These are phyloP conservation scores for Proctacanthus coquilletti DNA, from an alignment of 1,140 invertebrate species.

Conservation along the genomic window DNA sequence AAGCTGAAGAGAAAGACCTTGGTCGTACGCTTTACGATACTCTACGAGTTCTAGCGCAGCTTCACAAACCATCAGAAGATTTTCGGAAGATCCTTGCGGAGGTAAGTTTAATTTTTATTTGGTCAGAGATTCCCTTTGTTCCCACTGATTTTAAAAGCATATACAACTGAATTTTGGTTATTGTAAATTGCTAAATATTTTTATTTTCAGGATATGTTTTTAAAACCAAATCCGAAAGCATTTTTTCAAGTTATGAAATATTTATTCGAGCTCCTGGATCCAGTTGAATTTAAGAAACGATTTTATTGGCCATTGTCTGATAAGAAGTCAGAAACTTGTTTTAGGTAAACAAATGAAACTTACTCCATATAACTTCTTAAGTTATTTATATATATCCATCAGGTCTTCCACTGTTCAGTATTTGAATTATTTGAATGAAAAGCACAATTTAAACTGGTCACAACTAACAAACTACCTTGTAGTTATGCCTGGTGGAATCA, in stretches of 20 bases:
- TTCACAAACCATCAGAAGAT: slow-evolving; percentile 17
- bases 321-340: slow-evolving; percentile 32
- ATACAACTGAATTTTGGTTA: neutral
- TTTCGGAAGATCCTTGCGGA: slow-evolving; percentile 10
- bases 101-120: too few species aligned
- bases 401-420: slow-evolving; percentile 21
- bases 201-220: slow-evolving; percentile 31
- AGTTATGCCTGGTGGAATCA: slow-evolving; percentile 26
- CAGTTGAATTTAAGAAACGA: slow-evolving; percentile 28
- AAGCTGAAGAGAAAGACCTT: slow-evolving; percentile 24
- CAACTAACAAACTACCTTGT: slow-evolving; percentile 24
- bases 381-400: neutral
- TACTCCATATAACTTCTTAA: neutral
- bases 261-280: slow-evolving; percentile 30
- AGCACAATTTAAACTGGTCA: slow-evolving; percentile 19
- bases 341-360: slow-evolving; percentile 18
- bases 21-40: slow-evolving; percentile 17
- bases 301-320: slow-evolving; percentile 35
- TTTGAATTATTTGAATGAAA: slow-evolving; percentile 22
- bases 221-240: slow-evolving; percentile 33
- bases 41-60: slow-evolving; percentile 13
- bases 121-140: too few species aligned
- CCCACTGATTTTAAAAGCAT: too few species aligned
- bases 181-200: too few species aligned
- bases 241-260: slow-evolving; percentile 35